phyloP scores from a whole-genome alignment of 2,113 vertebrate genomes.

The Amphilophus citrinellus region DNA sequence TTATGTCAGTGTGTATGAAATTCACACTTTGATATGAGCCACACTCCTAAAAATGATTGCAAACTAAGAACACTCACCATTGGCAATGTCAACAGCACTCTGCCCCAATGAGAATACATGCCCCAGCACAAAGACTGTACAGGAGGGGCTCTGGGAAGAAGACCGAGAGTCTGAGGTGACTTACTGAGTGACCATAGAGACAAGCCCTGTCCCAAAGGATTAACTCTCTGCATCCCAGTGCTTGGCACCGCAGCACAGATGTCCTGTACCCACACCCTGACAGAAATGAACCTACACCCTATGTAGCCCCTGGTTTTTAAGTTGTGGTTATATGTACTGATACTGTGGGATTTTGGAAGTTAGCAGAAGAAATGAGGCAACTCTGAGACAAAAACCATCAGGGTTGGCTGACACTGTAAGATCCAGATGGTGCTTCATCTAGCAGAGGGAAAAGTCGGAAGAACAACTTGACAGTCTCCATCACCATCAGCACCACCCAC shows the following conservation, averaged over 20 bases:
- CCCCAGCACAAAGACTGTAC: no score
- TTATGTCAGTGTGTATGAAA: neutral
- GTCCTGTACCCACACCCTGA: neutral
- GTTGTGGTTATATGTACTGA: neutral
- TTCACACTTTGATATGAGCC: no score
- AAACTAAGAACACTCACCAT: neutral
- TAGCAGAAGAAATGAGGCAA: neutral
- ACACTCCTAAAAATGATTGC: neutral
- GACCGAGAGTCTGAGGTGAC: neutral
- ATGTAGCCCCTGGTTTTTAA: neutral
- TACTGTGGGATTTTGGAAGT: rapidly evolving
- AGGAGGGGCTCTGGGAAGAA: no score
- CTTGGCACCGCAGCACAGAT: neutral
- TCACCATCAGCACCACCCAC: neutral
- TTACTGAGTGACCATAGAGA: no score
- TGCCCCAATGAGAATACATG: no score
- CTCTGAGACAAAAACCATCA: neutral
- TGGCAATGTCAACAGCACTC: neutral
- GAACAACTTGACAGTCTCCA: neutral
- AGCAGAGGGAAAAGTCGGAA: neutral
- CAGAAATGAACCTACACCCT: neutral
- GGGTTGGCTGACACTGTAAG: neutral
- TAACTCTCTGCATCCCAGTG: neutral
- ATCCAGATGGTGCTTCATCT: conserved; percentile 1
- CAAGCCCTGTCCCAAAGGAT: neutral